Conservation (phyloP, 2,113 vertebrate species). For the Shinisaurus crocodilurus region DNA sequence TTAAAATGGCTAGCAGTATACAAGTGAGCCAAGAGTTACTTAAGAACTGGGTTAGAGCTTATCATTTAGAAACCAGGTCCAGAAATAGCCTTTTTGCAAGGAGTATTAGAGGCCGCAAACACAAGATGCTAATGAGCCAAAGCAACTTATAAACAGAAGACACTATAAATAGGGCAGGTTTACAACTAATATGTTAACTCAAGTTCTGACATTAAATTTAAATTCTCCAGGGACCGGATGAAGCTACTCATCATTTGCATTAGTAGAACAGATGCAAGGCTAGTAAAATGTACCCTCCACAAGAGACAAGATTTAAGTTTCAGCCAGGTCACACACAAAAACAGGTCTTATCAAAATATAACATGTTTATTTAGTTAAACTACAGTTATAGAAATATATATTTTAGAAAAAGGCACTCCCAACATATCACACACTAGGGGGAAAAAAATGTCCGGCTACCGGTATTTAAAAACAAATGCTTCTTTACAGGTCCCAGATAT, state of each 20-base stretch:
- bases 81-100: neutral
- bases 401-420: slow-evolving; percentile 19
- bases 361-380: slow-evolving; percentile 66
- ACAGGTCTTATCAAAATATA: slow-evolving; percentile 66
- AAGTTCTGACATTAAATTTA: neutral
- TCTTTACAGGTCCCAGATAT: slow-evolving; percentile 15
- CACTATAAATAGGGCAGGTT: neutral
- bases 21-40: neutral
- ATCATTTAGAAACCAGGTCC: neutral
- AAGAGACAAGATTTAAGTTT: neutral
- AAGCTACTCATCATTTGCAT: neutral
- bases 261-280: neutral
- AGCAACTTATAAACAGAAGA: neutral
- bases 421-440: slow-evolving; percentile 17
- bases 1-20: neutral
- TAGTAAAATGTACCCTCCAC: neutral
- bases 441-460: neutral
- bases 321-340: neutral
- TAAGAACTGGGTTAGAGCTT: neutral
- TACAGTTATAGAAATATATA: slow-evolving; percentile 65
- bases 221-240: neutral
- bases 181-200: neutral
- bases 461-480: slow-evolving; percentile 28
- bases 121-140: neutral
- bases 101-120: neutral